phyloP scores from a whole-genome alignment of 1,140 invertebrate species.

The Drosophila bocki region DNA sequence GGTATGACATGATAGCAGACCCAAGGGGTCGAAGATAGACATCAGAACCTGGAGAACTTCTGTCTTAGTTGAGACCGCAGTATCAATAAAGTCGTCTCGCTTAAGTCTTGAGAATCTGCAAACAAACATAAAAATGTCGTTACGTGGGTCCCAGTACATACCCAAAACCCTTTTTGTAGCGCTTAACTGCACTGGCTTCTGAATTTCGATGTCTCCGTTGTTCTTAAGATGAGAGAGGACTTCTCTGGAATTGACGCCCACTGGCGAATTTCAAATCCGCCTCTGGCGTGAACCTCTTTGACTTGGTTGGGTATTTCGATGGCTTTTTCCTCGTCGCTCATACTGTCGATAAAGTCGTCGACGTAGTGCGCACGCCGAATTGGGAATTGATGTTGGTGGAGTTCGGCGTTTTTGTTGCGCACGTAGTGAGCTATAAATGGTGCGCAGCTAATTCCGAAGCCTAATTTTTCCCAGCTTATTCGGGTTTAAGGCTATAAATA shows the following conservation, averaged over 20 bases:
- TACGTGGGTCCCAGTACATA: neutral
- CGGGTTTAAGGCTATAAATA: neutral
- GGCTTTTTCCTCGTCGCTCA: neutral
- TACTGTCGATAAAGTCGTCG: neutral
- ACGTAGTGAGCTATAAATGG: no score
- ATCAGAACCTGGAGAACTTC: neutral
- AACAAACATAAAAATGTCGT: neutral
- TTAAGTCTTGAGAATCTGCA: neutral
- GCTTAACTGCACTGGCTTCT: neutral
- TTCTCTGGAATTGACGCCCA: neutral
- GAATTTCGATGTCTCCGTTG: no score
- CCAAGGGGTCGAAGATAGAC: neutral
- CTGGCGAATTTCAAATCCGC: neutral
- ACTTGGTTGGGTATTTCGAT: neutral
- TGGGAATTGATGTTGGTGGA: no score
- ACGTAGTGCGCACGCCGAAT: no score
- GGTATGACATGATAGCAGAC: neutral
- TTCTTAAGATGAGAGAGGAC: no score
- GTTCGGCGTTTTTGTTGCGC: no score
- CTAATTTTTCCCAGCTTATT: slow-evolving; percentile 1
- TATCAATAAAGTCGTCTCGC: neutral
- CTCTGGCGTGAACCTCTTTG: no score
- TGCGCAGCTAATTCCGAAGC: neutral
- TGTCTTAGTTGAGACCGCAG: neutral
- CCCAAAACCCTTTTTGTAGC: neutral